Percentiles rank a stretch among this genome's conserved stretches.
Conservation (phyloP, 2,888 invertebrate genomes). For the Lathronympha strigana region DNA sequence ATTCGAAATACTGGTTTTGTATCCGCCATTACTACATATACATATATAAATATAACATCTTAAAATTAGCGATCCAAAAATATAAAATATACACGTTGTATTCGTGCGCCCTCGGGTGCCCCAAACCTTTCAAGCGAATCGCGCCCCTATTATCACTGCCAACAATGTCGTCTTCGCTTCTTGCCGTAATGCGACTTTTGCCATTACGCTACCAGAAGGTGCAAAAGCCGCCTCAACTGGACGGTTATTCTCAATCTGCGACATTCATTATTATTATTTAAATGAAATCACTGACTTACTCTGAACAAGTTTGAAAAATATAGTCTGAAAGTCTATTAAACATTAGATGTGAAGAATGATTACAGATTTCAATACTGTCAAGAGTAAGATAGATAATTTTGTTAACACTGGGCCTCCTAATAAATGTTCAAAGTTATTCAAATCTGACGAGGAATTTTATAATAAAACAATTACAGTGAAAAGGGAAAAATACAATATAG, state of each 20-base stretch:
- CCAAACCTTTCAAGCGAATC: slow-evolving; percentile 63
- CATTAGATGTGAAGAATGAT: slow-evolving; percentile 27
- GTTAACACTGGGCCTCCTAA: slow-evolving; percentile 72
- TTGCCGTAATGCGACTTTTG: slow-evolving; percentile 65
- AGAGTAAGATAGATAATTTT: slow-evolving; percentile 57
- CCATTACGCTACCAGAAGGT: slow-evolving; percentile 71
- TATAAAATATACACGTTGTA: slow-evolving; percentile 83
- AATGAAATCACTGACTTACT: slow-evolving; percentile 41
- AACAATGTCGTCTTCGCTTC: slow-evolving; percentile 59
- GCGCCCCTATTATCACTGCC: slow-evolving; percentile 53
- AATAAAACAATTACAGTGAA: background rate
- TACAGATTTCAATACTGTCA: slow-evolving; percentile 47
- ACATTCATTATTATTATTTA: slow-evolving; percentile 49
- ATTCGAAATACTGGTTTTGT: slow-evolving; percentile 80
- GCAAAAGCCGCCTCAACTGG: slow-evolving; percentile 81
- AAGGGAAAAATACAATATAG: no score
- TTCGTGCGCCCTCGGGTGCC: slow-evolving; percentile 78
- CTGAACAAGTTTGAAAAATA: slow-evolving; percentile 40
- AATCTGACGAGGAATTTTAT: slow-evolving; percentile 17
- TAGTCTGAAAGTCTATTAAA: slow-evolving; percentile 26
- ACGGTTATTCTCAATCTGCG: slow-evolving; percentile 80
- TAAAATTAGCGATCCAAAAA: slow-evolving; percentile 85
- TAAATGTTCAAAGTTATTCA: slow-evolving; percentile 52
- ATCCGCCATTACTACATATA: slow-evolving; percentile 82
- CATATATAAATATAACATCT: slow-evolving; percentile 85